Percentiles rank a stretch among this genome's conserved stretches.
Conservation (phyloP, 92 coral and sea anemone species). For the Phymanthus crucifer region DNA sequence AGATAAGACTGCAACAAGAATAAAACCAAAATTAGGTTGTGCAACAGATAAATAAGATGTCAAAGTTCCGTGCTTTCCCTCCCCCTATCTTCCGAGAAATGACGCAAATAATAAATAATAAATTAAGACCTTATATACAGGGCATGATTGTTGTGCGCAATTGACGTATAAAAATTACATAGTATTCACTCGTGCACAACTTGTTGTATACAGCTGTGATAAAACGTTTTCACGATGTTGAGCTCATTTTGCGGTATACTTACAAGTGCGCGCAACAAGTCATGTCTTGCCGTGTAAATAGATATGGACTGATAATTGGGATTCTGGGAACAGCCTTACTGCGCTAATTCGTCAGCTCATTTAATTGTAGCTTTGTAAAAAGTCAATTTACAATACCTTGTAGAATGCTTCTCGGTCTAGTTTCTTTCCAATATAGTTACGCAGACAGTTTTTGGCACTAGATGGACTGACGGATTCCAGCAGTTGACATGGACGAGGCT, state of each 20-base stretch:
- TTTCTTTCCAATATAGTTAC: constrained; percentile 7
- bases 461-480: background rate
- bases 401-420: constrained; percentile 17
- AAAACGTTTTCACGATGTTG: too few species aligned
- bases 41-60: background rate
- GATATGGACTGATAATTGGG: too few species aligned
- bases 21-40: background rate
- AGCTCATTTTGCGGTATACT: too few species aligned
- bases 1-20: background rate
- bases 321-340: background rate
- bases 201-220: too few species aligned
- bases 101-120: too few species aligned
- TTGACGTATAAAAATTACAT: too few species aligned
- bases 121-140: too few species aligned
- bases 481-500: constrained; percentile 2
- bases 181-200: too few species aligned
- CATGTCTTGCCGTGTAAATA: too few species aligned
- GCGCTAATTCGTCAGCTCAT: background rate
- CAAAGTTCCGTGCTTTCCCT: background rate
- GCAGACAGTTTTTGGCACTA: background rate
- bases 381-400: background rate
- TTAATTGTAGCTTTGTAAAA: background rate
- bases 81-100: too few species aligned
- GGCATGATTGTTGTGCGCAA: too few species aligned
- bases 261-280: too few species aligned